Evolutionary conservation across 2,113 vertebrate species (phyloP).

Genomic region (Synchiropus splendidus): DNA sequence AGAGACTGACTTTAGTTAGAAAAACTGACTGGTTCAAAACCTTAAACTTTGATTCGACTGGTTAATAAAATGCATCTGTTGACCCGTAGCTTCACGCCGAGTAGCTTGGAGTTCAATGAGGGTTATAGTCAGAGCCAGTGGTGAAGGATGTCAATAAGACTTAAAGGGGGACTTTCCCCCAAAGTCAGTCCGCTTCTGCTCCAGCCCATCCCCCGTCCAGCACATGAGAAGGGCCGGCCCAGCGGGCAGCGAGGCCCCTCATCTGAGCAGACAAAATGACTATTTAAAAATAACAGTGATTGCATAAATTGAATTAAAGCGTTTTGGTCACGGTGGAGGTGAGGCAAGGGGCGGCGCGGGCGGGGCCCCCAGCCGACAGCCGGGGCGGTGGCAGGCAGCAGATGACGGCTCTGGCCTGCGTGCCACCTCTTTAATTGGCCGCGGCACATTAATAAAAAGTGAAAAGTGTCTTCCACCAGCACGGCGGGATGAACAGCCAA

Average conservation of each 20-base stretch:
- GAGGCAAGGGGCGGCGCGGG: constrained; percentile 72
- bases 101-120: no score
- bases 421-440: constrained; percentile 90
- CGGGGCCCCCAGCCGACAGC: constrained; percentile 57
- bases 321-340: constrained; percentile 93
- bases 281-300: constrained; percentile 99
- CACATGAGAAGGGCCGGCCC: constrained; percentile 52
- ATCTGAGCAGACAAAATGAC: constrained; percentile 87
- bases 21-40: no score
- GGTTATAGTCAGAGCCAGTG: no score
- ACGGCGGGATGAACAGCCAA: constrained; percentile 39
- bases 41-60: no score
- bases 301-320: constrained; percentile 99
- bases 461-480: constrained; percentile 69
- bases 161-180: background rate
- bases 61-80: no score
- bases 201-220: constrained; percentile 29
- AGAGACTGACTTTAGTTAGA: no score
- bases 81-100: no score
- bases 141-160: no score
- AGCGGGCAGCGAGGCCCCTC: constrained; percentile 70
- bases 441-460: constrained; percentile 78
- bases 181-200: constrained; percentile 31
- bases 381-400: constrained; percentile 83
- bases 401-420: constrained; percentile 88